phyloP scores from a whole-genome alignment of 2,888 invertebrate species.

The Plebejus melissa region DNA sequence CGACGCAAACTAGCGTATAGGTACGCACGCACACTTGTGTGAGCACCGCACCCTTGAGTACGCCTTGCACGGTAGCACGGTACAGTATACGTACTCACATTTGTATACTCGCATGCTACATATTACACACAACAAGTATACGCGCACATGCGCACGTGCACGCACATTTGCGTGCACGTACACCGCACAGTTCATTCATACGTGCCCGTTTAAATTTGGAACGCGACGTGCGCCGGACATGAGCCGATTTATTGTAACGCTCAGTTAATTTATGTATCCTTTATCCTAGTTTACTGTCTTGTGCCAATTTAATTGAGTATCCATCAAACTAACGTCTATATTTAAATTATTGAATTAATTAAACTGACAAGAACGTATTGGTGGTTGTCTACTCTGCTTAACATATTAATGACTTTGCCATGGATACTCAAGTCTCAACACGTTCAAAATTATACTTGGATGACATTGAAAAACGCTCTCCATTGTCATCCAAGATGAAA shows the following conservation, averaged over 20 bases:
- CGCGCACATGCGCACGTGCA: neutral
- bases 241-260: constrained; percentile 19
- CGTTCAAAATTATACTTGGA: no score
- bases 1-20: neutral
- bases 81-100: neutral
- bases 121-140: neutral
- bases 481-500: no score
- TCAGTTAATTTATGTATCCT: constrained; percentile 22
- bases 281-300: constrained; percentile 9
- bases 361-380: no score
- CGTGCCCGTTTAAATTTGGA: constrained; percentile 21
- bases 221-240: constrained; percentile 15
- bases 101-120: neutral
- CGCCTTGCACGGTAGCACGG: neutral
- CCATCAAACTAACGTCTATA: neutral
- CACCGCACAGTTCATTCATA: constrained; percentile 5
- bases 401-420: no score
- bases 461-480: no score
- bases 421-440: no score
- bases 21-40: neutral
- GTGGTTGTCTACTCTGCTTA: no score
- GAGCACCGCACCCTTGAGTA: neutral
- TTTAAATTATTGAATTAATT: no score
- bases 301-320: constrained; percentile 2
- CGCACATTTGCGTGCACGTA: constrained; percentile 10